phyloP scores from a whole-genome alignment of 2,113 vertebrate species.

The Myrmophylax atrothorax region DNA sequence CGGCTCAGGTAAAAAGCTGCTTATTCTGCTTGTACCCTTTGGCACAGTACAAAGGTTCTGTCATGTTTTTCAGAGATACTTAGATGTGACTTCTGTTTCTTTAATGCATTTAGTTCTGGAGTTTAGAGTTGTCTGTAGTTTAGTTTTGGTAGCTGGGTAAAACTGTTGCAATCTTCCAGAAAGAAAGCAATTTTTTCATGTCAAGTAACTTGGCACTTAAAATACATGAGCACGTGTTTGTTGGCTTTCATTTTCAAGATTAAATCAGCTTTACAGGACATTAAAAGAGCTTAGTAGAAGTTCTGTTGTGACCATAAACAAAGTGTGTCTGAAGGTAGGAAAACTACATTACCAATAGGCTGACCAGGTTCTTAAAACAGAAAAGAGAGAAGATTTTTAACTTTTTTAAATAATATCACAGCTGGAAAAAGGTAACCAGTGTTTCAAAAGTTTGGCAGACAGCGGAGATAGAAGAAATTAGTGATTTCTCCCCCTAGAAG shows the following conservation, averaged over 20 bases:
- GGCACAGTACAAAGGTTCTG: not conserved
- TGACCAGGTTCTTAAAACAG: not conserved
- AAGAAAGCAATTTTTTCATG: not conserved
- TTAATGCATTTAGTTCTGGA: not conserved
- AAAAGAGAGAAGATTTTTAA: not conserved
- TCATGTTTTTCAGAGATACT: not conserved
- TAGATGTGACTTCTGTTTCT: not conserved
- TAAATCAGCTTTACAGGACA: not conserved
- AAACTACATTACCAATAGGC: not conserved
- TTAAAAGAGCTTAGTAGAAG: not conserved
- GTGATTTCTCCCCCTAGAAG: not conserved
- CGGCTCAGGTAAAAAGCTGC: not conserved
- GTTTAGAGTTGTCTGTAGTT: not conserved
- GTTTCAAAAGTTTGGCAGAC: not conserved
- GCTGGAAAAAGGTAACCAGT: not conserved
- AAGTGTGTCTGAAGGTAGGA: not conserved
- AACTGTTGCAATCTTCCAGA: not conserved
- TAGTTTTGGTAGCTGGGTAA: not conserved
- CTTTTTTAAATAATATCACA: not conserved
- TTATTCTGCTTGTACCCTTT: constrained; percentile 8
- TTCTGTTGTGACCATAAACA: not conserved
- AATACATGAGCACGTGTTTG: not conserved
- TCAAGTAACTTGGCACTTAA: not conserved
- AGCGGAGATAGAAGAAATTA: not conserved
- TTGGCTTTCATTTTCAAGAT: not conserved